Conservation (phyloP, 2,888 invertebrate genomes). For the Quadriops clusia region DNA sequence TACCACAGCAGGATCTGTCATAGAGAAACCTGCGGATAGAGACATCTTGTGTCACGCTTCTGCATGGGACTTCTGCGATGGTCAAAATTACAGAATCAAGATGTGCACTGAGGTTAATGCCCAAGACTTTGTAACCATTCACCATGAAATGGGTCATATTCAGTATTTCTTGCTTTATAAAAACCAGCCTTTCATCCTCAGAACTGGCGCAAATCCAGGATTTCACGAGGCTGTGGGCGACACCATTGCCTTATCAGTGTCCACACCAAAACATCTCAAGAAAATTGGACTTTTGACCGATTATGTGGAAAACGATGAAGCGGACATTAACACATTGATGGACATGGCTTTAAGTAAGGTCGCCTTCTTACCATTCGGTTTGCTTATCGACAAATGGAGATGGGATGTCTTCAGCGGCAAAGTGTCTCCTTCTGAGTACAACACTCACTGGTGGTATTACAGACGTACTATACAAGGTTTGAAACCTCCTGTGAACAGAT, state of each 20-base stretch:
- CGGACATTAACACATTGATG: slow-evolving; percentile 38
- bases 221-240: slow-evolving; percentile 54
- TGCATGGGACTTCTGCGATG: slow-evolving; percentile 58
- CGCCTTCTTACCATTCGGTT: slow-evolving; percentile 45
- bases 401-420: slow-evolving; percentile 42
- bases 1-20: slow-evolving; percentile 35
- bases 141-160: slow-evolving; percentile 62
- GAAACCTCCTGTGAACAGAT: slow-evolving; percentile 32
- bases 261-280: slow-evolving; percentile 40
- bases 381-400: slow-evolving; percentile 44
- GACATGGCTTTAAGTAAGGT: slow-evolving; percentile 37
- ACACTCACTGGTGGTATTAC: slow-evolving; percentile 35
- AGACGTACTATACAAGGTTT: slow-evolving; percentile 33
- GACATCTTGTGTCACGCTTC: slow-evolving; percentile 53
- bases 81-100: slow-evolving; percentile 50
- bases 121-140: slow-evolving; percentile 50
- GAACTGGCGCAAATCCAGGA: slow-evolving; percentile 46
- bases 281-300: slow-evolving; percentile 32
- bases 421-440: slow-evolving; percentile 33
- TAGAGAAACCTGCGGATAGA: slow-evolving; percentile 45
- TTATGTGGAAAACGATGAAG: slow-evolving; percentile 30
- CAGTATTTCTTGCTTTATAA: slow-evolving; percentile 51
- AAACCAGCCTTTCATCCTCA: slow-evolving; percentile 40
- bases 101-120: slow-evolving; percentile 47
- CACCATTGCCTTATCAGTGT: slow-evolving; percentile 45